These are phyloP conservation scores for Microcaecilia unicolor DNA, from an alignment of 2,797 vertebrate species.

Conservation along the genomic window DNA sequence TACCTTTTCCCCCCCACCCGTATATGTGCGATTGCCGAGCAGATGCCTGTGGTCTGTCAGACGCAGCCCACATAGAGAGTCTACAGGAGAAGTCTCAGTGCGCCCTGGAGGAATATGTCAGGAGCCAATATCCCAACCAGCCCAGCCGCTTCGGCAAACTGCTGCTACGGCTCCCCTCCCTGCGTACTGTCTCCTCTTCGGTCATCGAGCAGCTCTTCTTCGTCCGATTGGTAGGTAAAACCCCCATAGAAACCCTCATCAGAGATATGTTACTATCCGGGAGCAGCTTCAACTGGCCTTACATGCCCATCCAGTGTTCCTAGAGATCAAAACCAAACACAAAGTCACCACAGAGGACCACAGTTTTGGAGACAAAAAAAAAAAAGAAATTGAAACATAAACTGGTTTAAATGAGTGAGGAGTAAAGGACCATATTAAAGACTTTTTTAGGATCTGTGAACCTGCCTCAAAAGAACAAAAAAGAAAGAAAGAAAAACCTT, in stretches of 20 bases:
- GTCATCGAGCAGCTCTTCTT: conserved; percentile 99
- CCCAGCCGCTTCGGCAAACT: conserved; percentile 97
- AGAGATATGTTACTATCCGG: conserved; percentile 98
- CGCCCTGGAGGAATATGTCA: conserved; percentile 92
- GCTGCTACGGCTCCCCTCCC: conserved; percentile 87
- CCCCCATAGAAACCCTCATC: conserved; percentile 99
- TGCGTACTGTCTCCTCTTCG: conserved; percentile 91
- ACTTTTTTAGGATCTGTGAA: conserved; percentile 40
- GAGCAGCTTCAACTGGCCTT: conserved; percentile 99
- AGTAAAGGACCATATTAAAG: conserved; percentile 14
- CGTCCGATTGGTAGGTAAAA: conserved; percentile 99
- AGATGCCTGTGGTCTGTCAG: conserved; percentile 96
- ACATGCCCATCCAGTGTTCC: conserved; percentile 99
- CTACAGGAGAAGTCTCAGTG: conserved; percentile 97
- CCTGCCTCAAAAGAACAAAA: conserved; percentile 18
- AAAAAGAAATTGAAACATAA: conserved; percentile 11
- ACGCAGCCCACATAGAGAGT: conserved; percentile 94
- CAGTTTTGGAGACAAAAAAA: conserved; percentile 15
- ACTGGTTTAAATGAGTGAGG: conserved; percentile 24
- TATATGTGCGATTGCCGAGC: conserved; percentile 19
- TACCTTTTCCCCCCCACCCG: conserved; percentile 3
- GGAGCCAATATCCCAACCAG: conserved; percentile 97
- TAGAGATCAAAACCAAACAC: conserved; percentile 49
- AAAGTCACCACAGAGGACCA: conserved; percentile 28
- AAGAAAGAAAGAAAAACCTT: conserved; percentile 34